A percentile compares a stretch with the other conserved stretches of the same genome.
These are phyloP conservation scores for Vulpes vulpes DNA, from an alignment of 2,113 vertebrate genomes.

Conservation along the genomic window DNA sequence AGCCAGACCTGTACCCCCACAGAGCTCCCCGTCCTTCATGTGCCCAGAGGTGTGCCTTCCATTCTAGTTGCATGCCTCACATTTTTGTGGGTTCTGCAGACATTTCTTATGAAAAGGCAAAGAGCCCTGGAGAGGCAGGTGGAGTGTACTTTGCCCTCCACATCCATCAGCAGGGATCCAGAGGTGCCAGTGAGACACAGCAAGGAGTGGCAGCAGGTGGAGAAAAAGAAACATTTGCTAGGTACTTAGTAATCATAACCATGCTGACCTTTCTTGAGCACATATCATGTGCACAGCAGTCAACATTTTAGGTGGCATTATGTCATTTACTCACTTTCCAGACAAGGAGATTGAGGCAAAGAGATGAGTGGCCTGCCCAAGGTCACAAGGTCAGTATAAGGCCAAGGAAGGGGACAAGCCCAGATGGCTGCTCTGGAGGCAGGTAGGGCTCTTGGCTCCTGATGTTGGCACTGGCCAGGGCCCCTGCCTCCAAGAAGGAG, in stretches of 20 bases:
- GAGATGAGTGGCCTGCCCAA: neutral
- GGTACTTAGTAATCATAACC: neutral
- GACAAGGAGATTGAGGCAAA: neutral
- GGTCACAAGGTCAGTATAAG: neutral
- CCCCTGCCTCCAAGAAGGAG: no score
- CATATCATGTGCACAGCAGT: accelerated
- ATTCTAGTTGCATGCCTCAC: neutral
- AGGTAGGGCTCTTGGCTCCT: neutral
- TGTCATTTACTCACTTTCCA: neutral
- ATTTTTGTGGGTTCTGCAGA: conserved; percentile 60
- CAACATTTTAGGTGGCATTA: accelerated
- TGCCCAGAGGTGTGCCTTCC: neutral
- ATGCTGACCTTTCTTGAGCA: neutral
- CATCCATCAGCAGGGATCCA: neutral
- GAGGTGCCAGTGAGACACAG: neutral
- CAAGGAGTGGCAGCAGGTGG: accelerated
- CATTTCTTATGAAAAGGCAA: neutral
- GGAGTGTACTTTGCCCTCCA: neutral
- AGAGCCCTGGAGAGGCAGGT: neutral
- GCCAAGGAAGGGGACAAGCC: neutral
- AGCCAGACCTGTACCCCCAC: neutral
- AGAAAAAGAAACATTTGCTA: neutral
- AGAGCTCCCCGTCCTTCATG: neutral
- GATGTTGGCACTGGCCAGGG: accelerated
- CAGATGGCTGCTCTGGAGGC: accelerated